A percentile compares a stretch with the other conserved stretches of the same genome.
Evolutionary conservation across 2,113 vertebrate species (phyloP).

Genomic region (Furnarius figulus): DNA sequence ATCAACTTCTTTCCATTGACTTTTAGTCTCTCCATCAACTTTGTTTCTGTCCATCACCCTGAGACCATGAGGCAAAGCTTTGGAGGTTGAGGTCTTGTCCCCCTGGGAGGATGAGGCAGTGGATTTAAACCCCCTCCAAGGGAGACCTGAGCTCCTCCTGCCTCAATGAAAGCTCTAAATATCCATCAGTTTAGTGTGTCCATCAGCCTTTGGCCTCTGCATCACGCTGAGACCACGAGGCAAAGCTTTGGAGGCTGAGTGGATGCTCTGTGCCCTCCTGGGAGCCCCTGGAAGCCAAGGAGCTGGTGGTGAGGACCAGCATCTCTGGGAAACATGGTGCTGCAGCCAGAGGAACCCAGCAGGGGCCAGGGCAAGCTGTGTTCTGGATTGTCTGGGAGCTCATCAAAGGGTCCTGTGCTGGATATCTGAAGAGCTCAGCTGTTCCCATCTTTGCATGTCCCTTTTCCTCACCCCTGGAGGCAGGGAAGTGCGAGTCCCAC

Average conservation of each 20-base stretch:
- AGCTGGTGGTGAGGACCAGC: background rate
- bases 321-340: background rate
- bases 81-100: background rate
- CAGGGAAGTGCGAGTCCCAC: background rate
- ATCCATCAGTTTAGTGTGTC: background rate
- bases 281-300: too few species aligned
- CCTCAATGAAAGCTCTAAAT: background rate
- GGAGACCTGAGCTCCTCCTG: background rate
- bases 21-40: background rate
- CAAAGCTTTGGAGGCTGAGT: background rate
- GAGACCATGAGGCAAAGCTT: background rate
- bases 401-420: background rate
- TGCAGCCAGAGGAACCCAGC: background rate
- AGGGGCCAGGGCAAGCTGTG: background rate
- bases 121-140: background rate
- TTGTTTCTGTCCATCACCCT: background rate
- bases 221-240: background rate
- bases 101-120: background rate
- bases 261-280: accelerated
- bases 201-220: background rate
- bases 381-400: background rate
- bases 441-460: background rate
- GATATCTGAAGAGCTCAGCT: background rate
- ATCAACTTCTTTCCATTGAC: background rate
- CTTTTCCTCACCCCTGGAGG: background rate